Base-by-base conservation (phyloP, 1,140 invertebrate genomes). In the Bathynomus jamesi region DNA sequence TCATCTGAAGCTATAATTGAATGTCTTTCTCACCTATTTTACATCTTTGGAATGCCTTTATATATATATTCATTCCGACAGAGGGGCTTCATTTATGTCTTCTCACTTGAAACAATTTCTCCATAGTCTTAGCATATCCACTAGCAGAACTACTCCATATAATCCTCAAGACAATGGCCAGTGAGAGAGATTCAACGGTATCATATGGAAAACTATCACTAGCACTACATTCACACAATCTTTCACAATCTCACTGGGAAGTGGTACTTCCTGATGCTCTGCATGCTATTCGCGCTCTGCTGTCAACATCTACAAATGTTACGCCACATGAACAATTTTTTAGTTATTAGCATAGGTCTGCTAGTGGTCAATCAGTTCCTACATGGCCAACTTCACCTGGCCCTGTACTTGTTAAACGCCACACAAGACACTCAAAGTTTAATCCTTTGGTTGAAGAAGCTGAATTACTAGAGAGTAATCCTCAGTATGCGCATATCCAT, bases 131-230 rank as follows among this genome's bases (percentile, higher is more conserved):
- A 24, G 31, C n/a, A 71, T 72, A 4, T 11, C 70, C n/a, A 32
- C 29, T n/a, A 71, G 70, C 31, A 53, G 25, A 40, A 70, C 64
- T 4, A 29, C 68, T 8, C 27, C n/a, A 71, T 70, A 3, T n/a
- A 11, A n/a, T n/a, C n/a, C n/a, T n/a, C n/a, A n/a, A n/a, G n/a
- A n/a, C n/a, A n/a, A n/a, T n/a, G n/a, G n/a, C n/a, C n/a, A n/a
- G n/a, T n/a, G n/a, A n/a, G n/a, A n/a, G n/a, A n/a, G 30, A n/a
- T 71, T 29, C 21, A 71, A 71, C 27, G 68, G 67, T 3, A 32
- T 71, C 13, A 4, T 71, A 27, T 71, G 70, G 70, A 71, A 70
- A 32, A 65, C 32, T 40, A 40, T 40, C 7, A 8, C 17, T 40
- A 17, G 32, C 32, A 8, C 17, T 40, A 17, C 32, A 8, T 40